Conservation (phyloP, 2,888 invertebrate species). For the Odontothrips loti region DNA sequence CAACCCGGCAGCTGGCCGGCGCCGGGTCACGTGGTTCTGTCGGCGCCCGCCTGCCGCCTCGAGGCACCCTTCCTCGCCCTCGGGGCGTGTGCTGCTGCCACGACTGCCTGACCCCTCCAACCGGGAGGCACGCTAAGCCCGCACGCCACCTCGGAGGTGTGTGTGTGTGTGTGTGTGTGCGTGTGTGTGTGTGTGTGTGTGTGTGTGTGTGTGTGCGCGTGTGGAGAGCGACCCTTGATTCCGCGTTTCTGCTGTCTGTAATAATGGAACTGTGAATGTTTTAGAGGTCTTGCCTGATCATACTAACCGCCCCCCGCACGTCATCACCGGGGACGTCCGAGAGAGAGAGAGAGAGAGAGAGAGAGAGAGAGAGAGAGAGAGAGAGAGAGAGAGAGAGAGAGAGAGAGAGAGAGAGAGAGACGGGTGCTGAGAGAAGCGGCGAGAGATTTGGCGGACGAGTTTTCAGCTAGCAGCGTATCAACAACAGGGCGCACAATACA, state of each 20-base stretch:
- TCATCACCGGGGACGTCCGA: not conserved
- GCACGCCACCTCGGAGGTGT: not conserved
- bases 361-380: too few relatives aligned
- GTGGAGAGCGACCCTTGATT: slow-evolving; percentile 14
- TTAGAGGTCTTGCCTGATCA: slow-evolving; percentile 9
- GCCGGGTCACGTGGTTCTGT: not conserved
- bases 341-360: too few relatives aligned
- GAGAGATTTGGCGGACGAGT: too few relatives aligned
- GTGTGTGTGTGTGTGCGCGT: not conserved
- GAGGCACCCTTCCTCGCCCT: not conserved
- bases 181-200: not conserved
- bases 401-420: too few relatives aligned
- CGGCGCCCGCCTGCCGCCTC: too few relatives aligned
- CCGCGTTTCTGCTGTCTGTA: slow-evolving; percentile 17
- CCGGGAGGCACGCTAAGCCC: not conserved
- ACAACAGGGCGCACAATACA: not conserved
- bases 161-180: not conserved
- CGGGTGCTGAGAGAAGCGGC: too few relatives aligned
- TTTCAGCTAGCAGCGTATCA: not conserved
- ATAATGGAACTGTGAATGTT: slow-evolving; percentile 25
- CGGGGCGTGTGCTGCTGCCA: not conserved
- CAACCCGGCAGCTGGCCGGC: not conserved
- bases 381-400: too few relatives aligned
- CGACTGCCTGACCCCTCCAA: not conserved
- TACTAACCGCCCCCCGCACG: too few relatives aligned